phyloP scores from a whole-genome alignment of 2,888 invertebrate species.

The Pandemis heparana region DNA sequence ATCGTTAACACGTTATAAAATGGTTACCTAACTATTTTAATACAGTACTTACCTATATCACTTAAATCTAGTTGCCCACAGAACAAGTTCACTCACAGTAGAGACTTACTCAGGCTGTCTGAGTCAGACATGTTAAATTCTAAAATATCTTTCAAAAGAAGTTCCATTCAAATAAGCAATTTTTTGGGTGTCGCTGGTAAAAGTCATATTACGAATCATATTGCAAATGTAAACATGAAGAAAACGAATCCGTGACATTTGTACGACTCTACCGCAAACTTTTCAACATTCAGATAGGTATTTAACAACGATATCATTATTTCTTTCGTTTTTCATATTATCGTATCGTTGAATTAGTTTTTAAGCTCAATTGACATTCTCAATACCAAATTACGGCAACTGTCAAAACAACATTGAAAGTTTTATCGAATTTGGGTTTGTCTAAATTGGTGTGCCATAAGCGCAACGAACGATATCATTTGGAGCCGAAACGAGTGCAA shows the following conservation, averaged over 20 bases:
- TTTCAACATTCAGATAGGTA: too few relatives aligned
- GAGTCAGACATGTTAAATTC: too few relatives aligned
- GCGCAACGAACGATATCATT: conserved; percentile 53
- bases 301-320: background rate
- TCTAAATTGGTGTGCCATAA: conserved; percentile 49
- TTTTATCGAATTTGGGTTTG: conserved; percentile 50
- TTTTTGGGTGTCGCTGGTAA: too few relatives aligned
- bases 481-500: conserved; percentile 68
- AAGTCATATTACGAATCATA: too few relatives aligned
- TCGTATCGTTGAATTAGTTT: background rate
- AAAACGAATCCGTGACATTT: too few relatives aligned
- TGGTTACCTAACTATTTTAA: too few relatives aligned
- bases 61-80: background rate
- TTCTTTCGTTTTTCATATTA: background rate
- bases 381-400: conserved; percentile 6
- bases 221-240: too few relatives aligned
- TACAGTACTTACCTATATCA: too few relatives aligned
- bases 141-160: too few relatives aligned
- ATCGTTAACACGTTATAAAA: background rate
- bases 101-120: too few relatives aligned
- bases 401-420: conserved; percentile 37
- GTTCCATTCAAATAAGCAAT: too few relatives aligned
- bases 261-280: too few relatives aligned
- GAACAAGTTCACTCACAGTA: background rate
- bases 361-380: background rate